These are phyloP conservation scores for Chymomyza costata DNA, from an alignment of 1,140 invertebrate genomes.

Conservation along the genomic window DNA sequence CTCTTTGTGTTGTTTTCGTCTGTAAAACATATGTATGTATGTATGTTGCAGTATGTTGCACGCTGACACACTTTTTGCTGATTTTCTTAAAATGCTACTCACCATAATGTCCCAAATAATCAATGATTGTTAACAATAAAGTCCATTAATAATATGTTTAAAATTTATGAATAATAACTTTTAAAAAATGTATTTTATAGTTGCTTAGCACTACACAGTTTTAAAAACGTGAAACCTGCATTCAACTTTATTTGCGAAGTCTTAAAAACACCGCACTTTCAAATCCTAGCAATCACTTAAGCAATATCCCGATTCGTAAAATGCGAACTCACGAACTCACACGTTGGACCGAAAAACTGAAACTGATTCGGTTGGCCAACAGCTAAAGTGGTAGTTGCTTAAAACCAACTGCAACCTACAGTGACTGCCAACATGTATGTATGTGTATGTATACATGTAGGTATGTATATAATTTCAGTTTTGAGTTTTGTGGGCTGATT, in stretches of 20 bases:
- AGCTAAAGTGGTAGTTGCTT: slow-evolving; percentile 27
- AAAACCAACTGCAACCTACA: too few relatives aligned
- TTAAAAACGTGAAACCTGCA: too few relatives aligned
- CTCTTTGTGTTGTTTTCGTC: slow-evolving; percentile 20
- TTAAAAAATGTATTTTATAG: slow-evolving; percentile 7
- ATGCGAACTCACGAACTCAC: slow-evolving; percentile 50
- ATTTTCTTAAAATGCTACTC: slow-evolving; percentile 14
- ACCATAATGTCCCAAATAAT: slow-evolving; percentile 21
- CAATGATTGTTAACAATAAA: too few relatives aligned
- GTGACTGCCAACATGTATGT: too few relatives aligned
- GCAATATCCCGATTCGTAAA: slow-evolving; percentile 24
- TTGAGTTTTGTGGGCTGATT: too few relatives aligned
- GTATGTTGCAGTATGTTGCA: slow-evolving; percentile 44
- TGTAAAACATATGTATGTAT: slow-evolving; percentile 11
- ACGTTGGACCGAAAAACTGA: slow-evolving; percentile 71
- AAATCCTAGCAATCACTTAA: too few relatives aligned
- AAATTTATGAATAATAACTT: too few relatives aligned
- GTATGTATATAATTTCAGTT: too few relatives aligned
- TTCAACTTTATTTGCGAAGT: too few relatives aligned
- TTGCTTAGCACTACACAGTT: background rate
- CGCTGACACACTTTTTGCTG: slow-evolving; percentile 43
- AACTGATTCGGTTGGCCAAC: slow-evolving; percentile 55
- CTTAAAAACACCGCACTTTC: too few relatives aligned
- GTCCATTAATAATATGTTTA: too few relatives aligned
- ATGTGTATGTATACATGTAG: too few relatives aligned